Conservation (phyloP, 2,888 invertebrate species). For the Euplexia lucipara region DNA sequence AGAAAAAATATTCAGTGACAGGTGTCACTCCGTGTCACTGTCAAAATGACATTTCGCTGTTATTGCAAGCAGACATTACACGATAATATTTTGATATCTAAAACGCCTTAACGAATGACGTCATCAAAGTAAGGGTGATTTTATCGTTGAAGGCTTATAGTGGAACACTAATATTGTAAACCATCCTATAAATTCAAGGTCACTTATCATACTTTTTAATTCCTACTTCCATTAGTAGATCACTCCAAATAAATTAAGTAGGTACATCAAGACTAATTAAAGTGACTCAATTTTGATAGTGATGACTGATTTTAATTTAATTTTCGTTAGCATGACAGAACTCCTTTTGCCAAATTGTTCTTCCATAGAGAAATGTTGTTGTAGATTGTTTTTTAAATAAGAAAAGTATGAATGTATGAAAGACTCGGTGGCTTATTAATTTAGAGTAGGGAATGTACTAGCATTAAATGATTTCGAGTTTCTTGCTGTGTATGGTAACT, state of each 20-base stretch:
- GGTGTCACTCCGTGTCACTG: no score
- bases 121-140: no score
- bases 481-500: constrained; percentile 22
- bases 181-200: not conserved
- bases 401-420: constrained; percentile 34
- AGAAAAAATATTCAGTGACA: not conserved
- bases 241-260: constrained; percentile 49
- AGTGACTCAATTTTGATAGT: constrained; percentile 61
- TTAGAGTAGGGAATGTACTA: constrained; percentile 25
- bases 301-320: constrained; percentile 68
- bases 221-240: constrained; percentile 16
- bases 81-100: no score
- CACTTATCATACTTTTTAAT: constrained; percentile 20
- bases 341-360: constrained; percentile 82
- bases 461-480: constrained; percentile 10
- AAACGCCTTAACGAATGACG: no score
- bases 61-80: no score
- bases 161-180: not conserved
- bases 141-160: not conserved
- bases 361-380: constrained; percentile 69
- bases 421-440: constrained; percentile 42
- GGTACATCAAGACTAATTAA: constrained; percentile 42
- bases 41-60: no score
- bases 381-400: constrained; percentile 43
- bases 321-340: constrained; percentile 67